phyloP scores from a whole-genome alignment of 2,888 invertebrate species.

The Halocaridina rubra region DNA sequence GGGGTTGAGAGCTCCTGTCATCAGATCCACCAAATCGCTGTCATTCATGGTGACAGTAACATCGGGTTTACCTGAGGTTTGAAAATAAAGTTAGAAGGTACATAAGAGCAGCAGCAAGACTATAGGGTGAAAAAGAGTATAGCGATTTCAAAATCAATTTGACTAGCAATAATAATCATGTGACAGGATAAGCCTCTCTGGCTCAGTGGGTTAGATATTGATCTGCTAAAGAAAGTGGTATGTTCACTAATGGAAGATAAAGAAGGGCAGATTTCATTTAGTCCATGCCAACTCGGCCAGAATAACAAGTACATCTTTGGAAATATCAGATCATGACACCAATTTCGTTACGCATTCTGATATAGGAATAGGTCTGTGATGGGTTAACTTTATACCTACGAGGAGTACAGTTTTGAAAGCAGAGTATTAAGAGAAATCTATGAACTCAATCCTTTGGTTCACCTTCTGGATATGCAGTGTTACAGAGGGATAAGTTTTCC shows the following conservation, averaged over 20 bases:
- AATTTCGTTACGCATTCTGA: too few relatives aligned
- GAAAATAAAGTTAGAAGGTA: not conserved
- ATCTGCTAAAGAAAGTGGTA: not conserved
- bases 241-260: not conserved
- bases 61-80: conserved; percentile 81
- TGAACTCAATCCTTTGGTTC: too few relatives aligned
- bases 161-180: not conserved
- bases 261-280: too few relatives aligned
- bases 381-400: too few relatives aligned
- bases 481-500: too few relatives aligned
- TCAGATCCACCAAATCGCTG: conserved; percentile 86
- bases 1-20: conserved; percentile 87
- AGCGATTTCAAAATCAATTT: not conserved
- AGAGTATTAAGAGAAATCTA: too few relatives aligned
- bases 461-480: too few relatives aligned
- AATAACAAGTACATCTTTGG: not conserved
- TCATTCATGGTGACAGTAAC: conserved; percentile 91
- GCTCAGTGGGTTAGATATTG: not conserved
- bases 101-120: too few relatives aligned
- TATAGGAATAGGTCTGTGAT: too few relatives aligned
- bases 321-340: too few relatives aligned
- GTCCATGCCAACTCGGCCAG: not conserved
- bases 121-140: not conserved
- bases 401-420: too few relatives aligned
- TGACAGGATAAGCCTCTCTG: not conserved